Evolutionary conservation across 2,113 vertebrate species (phyloP), one percentile per base, ranked within the genome.

Genomic region (Platichthys flesus): DNA sequence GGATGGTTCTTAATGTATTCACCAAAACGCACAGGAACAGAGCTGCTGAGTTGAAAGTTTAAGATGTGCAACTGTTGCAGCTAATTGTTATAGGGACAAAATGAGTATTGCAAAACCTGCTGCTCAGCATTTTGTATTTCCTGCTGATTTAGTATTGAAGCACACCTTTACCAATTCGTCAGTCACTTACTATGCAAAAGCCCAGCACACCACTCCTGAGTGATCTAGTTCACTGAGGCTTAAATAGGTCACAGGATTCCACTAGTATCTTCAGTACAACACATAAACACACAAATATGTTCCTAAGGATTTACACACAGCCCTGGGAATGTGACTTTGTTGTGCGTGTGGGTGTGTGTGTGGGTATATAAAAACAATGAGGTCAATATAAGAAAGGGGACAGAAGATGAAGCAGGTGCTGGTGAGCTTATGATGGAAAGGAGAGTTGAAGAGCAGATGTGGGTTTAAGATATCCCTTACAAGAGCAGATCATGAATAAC

Each of bases 211-310:
- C 9, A 55, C 28, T 62, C 42, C 63, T 56, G 23, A 56, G 28
- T 57, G 40, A 75, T 70, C 71, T 70, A 71, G 54, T 85, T 85
- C 56, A 57, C 35, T n/a, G 8, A 60, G 23, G 42, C 37, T 68
- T 74, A 88, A 84, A 66, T 64, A 60, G 83, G 81, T 71, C 84
- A 82, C 28, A 57, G 37, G 77, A 79, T 64, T 56, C 42, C 69
- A 42, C 51, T 45, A 54, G 69, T 49, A 73, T 16, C 42, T 72
- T 31, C 18, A 35, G 9, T 37, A 7, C 24, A 65, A 60, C 21
- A 52, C 52, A 66, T 12, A 51, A 61, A 37, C 4, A 0, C 24
- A 51, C 42, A 60, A 31, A 9, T 20, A 45, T 24, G 40, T 42
- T 66, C 61, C 47, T 24, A 56, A 14, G 31, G 24, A 37, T 40